A percentile compares a stretch with the other conserved stretches of the same genome.
These are phyloP conservation scores for Rhagophthalmus giganteus DNA, from an alignment of 2,888 invertebrate species.

Conservation along the genomic window DNA sequence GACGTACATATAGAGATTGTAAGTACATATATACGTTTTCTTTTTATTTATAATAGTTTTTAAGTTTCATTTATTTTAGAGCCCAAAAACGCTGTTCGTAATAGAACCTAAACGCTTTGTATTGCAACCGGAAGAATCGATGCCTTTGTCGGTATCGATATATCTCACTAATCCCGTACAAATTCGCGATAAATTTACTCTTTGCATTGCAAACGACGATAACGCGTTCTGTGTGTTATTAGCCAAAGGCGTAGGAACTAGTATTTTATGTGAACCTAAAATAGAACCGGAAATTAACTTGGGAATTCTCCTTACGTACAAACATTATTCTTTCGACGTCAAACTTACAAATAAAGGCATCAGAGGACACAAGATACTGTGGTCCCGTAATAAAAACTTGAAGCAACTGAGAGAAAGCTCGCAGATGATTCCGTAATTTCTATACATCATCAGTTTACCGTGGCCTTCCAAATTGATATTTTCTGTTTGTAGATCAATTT, in stretches of 20 bases:
- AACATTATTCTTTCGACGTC: constrained; percentile 54
- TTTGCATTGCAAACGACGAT: constrained; percentile 53
- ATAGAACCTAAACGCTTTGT: constrained; percentile 41
- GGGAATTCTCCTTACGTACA: constrained; percentile 66
- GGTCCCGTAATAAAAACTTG: constrained; percentile 50
- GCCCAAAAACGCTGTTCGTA: constrained; percentile 57
- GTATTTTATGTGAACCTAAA: constrained; percentile 64
- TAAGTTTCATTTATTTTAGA: constrained; percentile 38
- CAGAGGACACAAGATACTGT: constrained; percentile 58
- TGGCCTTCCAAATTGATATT: too few relatives aligned
- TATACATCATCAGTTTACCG: too few relatives aligned
- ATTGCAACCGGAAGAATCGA: constrained; percentile 42
- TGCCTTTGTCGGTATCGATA: constrained; percentile 39
- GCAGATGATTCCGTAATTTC: too few relatives aligned
- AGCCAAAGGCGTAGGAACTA: constrained; percentile 68
- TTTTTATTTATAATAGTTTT: neutral
- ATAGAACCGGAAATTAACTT: constrained; percentile 62
- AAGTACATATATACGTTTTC: constrained; percentile 3
- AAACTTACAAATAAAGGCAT: constrained; percentile 62
- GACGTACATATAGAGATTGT: constrained; percentile 6
- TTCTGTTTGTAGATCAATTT: constrained; percentile 52
- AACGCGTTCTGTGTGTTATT: constrained; percentile 56
- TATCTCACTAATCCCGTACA: constrained; percentile 50
- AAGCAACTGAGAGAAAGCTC: constrained; percentile 37
- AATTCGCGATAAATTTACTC: constrained; percentile 45